Base-by-base conservation (phyloP, 2,113 vertebrate species). In the Gasterosteus nipponicus region DNA sequence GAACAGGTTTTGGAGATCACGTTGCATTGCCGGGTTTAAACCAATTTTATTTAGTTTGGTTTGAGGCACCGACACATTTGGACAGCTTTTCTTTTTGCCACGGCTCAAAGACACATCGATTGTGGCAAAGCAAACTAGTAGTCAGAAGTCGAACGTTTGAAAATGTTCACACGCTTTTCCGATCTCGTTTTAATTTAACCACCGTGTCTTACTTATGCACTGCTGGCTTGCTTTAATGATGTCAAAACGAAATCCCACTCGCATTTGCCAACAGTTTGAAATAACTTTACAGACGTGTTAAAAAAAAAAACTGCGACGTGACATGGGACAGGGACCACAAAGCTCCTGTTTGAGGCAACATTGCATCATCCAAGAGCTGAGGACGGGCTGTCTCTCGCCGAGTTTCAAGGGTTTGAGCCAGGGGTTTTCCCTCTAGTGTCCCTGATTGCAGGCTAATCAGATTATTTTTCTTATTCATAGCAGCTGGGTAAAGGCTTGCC, bases 391-490 rank as follows among this genome's bases (percentile, higher is more conserved):
- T 64, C 69, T 51, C 7, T 2, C 31, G 61, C 22, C 22, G 59
- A 22, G 5, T 73, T 57, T 81, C 41, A 62, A 47, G 60, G 49
- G 67, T 68, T 26, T 26, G 15, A 53, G 35, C n/a, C n/a, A n/a
- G 2, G 2, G 12, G 77, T 77, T 80, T 62, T 64, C 46, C 56
- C 46, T 60, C 57, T 26, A 72, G 74, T 35, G 44, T 57, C 51
- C 60, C 26, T 85, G 77, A 80, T 81, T 77, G 72, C 9, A 57
- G 79, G 66, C 75, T 82, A 86, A 86, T 87, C 85, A 82, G 75
- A 76, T 82, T 80, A 57, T 77, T 65, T 59, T 72, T 81, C 69
- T 83, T 67, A 69, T 87, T 61, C 70, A 29, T 42, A 53, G 46
- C 72, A 73, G 86, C 75, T 67, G 49, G 83, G 53, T 70, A 65